Percentiles rank a stretch among this genome's conserved stretches.
phyloP scores from a whole-genome alignment of 1,140 invertebrate genomes.

The Ostrea denselamellosa region DNA sequence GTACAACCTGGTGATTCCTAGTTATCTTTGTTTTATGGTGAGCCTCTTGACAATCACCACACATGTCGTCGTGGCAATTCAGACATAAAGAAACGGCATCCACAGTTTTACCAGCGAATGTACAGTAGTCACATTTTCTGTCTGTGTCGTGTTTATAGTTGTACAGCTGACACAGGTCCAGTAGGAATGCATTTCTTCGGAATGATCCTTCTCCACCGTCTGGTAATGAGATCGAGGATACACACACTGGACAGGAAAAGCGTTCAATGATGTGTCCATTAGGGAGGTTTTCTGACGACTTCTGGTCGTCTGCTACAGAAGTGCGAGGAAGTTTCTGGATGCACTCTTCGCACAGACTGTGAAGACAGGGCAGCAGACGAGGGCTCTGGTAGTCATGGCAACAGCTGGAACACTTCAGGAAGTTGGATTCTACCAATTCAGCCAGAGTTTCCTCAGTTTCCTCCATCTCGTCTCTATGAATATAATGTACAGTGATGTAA shows the following conservation, averaged over 20 bases:
- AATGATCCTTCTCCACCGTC: constrained; percentile 33
- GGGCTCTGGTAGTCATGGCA: constrained; percentile 60
- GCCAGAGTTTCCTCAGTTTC: constrained; percentile 49
- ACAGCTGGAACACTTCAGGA: constrained; percentile 70
- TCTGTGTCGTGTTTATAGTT: constrained; percentile 63
- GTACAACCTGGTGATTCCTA: constrained; percentile 68
- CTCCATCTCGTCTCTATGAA: constrained; percentile 4
- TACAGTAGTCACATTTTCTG: constrained; percentile 73
- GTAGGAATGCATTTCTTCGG: constrained; percentile 62
- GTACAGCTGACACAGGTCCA: constrained; percentile 63
- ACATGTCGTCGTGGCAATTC: constrained; percentile 74
- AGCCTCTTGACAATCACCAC: constrained; percentile 67
- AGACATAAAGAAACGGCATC: constrained; percentile 67
- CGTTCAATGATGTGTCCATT: neutral
- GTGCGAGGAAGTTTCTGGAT: constrained; percentile 49
- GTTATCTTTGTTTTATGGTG: constrained; percentile 74
- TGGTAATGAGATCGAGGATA: constrained; percentile 49
- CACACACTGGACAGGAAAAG: constrained; percentile 63
- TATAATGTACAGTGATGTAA: neutral
- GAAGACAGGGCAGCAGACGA: constrained; percentile 72
- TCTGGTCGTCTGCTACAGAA: constrained; percentile 29
- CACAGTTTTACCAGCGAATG: constrained; percentile 62
- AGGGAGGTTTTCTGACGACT: constrained; percentile 42
- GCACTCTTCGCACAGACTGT: constrained; percentile 71
- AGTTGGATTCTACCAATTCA: constrained; percentile 67